phyloP scores from a whole-genome alignment of 2,113 vertebrate genomes.

The Spermophilus dauricus region DNA sequence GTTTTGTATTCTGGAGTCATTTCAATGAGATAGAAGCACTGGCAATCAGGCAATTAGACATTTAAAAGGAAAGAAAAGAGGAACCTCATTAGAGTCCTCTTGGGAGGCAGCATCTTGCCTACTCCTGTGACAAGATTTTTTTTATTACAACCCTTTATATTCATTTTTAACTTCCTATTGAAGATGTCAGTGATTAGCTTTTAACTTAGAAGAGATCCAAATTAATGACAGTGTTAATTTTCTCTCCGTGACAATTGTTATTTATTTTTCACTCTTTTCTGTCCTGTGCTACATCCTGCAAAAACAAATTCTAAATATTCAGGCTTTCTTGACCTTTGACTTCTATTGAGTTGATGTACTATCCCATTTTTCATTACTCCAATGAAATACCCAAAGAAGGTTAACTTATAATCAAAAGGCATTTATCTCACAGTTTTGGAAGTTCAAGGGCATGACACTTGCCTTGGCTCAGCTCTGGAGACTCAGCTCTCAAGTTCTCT shows the following conservation, averaged over 20 bases:
- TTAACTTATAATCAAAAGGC: neutral
- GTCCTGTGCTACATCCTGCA: neutral
- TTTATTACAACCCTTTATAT: neutral
- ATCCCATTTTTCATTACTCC: neutral
- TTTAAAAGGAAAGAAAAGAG: neutral
- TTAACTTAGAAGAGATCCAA: neutral
- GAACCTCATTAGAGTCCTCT: neutral
- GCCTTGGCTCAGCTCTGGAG: neutral
- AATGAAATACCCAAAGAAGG: neutral
- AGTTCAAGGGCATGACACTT: neutral
- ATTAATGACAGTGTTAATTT: conserved; percentile 6
- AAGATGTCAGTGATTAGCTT: neutral
- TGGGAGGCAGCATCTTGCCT: neutral
- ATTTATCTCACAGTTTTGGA: neutral
- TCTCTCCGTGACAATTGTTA: neutral
- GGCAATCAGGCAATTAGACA: neutral
- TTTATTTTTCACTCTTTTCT: neutral
- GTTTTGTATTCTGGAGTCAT: neutral
- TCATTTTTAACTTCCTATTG: conserved; percentile 18
- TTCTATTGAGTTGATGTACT: neutral
- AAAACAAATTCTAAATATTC: neutral
- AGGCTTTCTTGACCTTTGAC: neutral
- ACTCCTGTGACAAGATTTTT: neutral
- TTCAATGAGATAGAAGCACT: neutral
- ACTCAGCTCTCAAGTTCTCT: no score